A percentile compares a stretch with the other conserved stretches of the same genome.
These are phyloP conservation scores for Papilio polyxenes DNA, from an alignment of 1,140 invertebrate species.

Conservation along the genomic window DNA sequence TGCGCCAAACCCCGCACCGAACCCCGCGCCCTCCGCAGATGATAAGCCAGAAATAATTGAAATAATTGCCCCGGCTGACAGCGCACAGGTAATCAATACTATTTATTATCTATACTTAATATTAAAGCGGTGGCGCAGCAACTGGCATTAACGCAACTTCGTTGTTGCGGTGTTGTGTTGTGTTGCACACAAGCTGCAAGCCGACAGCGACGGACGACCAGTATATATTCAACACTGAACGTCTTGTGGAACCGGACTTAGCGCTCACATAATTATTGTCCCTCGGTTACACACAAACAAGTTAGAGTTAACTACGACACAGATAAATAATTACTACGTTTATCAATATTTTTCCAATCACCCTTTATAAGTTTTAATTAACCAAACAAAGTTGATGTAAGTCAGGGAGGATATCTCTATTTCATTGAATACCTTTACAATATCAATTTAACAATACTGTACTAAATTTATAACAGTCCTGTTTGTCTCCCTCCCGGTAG, in stretches of 20 bases:
- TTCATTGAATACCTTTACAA: too few species aligned
- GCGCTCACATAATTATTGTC: neutral
- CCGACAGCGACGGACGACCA: neutral
- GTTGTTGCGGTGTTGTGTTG: too few species aligned
- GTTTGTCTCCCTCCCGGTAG: too few species aligned
- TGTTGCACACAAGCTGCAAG: neutral
- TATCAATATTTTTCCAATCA: too few species aligned
- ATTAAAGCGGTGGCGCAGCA: neutral
- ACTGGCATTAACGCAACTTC: neutral
- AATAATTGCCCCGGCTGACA: constrained; percentile 75
- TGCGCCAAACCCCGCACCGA: constrained; percentile 46
- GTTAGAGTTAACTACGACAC: neutral
- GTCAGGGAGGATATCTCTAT: too few species aligned
- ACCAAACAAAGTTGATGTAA: too few species aligned
- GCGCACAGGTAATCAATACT: constrained; percentile 66
- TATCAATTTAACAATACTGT: too few species aligned
- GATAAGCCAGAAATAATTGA: constrained; percentile 76
- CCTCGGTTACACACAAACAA: constrained; percentile 8
- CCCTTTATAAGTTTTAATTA: too few species aligned
- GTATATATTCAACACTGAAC: neutral
- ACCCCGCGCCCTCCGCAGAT: constrained; percentile 63
- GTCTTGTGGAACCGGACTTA: neutral
- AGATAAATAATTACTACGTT: too few species aligned
- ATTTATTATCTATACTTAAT: neutral
- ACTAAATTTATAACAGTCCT: too few species aligned